phyloP scores from a whole-genome alignment of 2,113 vertebrate genomes.

The Sialia sialis region DNA sequence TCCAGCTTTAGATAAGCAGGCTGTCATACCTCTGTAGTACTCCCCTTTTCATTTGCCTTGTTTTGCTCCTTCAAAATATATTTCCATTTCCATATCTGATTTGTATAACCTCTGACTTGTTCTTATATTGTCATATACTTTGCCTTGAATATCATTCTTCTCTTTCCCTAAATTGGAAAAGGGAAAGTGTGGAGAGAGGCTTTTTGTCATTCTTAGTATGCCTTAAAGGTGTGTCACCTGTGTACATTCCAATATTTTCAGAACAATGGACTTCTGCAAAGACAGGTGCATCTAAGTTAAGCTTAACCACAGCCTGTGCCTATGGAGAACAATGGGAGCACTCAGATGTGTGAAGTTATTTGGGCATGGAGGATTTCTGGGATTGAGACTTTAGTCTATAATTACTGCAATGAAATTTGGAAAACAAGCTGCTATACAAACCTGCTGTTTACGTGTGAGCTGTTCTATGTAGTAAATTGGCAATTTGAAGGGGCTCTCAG shows the following conservation, averaged over 20 bases:
- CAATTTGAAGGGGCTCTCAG: background rate
- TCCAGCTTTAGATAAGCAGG: background rate
- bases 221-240: background rate
- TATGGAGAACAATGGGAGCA: background rate
- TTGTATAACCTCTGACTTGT: background rate
- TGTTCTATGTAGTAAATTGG: background rate
- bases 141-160: background rate
- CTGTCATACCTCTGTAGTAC: background rate
- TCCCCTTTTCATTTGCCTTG: background rate
- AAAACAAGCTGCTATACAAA: background rate
- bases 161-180: background rate
- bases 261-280: background rate
- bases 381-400: background rate
- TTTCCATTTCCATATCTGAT: background rate
- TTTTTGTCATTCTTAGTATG: background rate
- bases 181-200: background rate
- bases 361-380: background rate
- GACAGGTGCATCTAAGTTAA: background rate
- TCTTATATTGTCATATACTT: background rate
- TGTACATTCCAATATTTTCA: background rate
- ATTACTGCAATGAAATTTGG: background rate
- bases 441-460: background rate
- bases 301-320: background rate
- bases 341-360: background rate
- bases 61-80: background rate